Conservation (phyloP, 2,888 invertebrate genomes). For the Caenorhabditis wallacei region DNA sequence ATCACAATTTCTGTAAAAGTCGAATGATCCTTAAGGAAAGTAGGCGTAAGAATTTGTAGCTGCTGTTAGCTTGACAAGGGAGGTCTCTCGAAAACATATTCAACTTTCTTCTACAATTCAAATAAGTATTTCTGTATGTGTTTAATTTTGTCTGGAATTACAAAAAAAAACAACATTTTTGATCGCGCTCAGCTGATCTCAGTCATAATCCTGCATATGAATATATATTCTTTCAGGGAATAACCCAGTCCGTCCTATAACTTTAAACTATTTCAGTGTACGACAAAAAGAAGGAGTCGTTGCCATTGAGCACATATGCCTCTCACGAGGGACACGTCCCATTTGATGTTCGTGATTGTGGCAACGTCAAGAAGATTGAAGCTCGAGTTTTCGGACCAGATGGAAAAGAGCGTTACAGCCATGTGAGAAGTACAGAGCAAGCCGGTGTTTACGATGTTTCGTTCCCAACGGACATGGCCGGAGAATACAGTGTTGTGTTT, state of each 20-base stretch:
- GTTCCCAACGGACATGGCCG: constrained; percentile 66
- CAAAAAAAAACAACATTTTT: too few relatives aligned
- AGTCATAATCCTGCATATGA: too few relatives aligned
- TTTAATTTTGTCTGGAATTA: too few relatives aligned
- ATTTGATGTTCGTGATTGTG: constrained; percentile 71
- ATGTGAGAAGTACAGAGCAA: constrained; percentile 42
- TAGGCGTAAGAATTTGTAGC: background rate
- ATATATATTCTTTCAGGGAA: too few relatives aligned
- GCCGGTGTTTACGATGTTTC: constrained; percentile 59
- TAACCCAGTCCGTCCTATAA: too few relatives aligned
- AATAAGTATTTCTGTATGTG: too few relatives aligned
- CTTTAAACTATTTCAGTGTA: constrained; percentile 58
- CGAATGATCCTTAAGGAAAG: background rate
- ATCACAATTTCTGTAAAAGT: too few relatives aligned
- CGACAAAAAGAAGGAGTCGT: constrained; percentile 45
- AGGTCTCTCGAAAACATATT: too few relatives aligned
- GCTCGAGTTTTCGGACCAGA: constrained; percentile 73
- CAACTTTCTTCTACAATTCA: too few relatives aligned
- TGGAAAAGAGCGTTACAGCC: constrained; percentile 60
- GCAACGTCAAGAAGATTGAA: constrained; percentile 63
- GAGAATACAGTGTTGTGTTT: constrained; percentile 61
- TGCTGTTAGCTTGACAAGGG: too few relatives aligned
- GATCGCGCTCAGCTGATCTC: too few relatives aligned
- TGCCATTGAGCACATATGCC: constrained; percentile 48
- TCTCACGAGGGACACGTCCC: constrained; percentile 65